phyloP scores from a whole-genome alignment of 2,888 invertebrate species.

The Lathronympha strigana region DNA sequence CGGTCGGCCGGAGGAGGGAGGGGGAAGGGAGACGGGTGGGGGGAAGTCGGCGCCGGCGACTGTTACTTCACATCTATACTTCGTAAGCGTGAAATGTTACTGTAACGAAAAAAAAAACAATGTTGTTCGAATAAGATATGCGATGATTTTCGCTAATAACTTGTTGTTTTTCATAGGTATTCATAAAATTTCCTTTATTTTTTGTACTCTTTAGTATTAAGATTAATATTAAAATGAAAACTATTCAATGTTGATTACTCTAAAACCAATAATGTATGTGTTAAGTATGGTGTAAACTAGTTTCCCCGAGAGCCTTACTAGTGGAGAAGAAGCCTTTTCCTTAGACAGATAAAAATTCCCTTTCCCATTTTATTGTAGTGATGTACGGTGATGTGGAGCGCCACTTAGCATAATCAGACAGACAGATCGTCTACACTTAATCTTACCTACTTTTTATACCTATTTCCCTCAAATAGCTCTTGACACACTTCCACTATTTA shows the following conservation, averaged over 20 bases:
- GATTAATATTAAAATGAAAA: constrained; percentile 80
- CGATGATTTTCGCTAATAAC: constrained; percentile 79
- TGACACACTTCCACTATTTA: constrained; percentile 59
- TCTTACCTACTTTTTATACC: constrained; percentile 57
- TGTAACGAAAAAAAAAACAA: constrained; percentile 77
- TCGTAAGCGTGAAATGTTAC: constrained; percentile 78
- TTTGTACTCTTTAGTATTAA: constrained; percentile 84
- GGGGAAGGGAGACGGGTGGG: background rate
- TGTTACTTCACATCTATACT: constrained; percentile 65
- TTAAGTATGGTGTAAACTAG: constrained; percentile 80
- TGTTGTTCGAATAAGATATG: constrained; percentile 83
- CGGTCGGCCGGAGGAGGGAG: constrained; percentile 11
- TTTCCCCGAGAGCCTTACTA: constrained; percentile 83
- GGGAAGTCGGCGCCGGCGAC: constrained; percentile 29
- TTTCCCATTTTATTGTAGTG: constrained; percentile 56
- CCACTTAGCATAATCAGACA: constrained; percentile 42
- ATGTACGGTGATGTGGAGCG: constrained; percentile 53
- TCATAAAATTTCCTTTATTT: constrained; percentile 85
- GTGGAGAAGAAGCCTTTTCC: constrained; percentile 79
- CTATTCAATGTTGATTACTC: constrained; percentile 84
- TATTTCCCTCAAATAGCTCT: constrained; percentile 59
- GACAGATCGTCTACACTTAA: constrained; percentile 60
- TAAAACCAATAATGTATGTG: constrained; percentile 80
- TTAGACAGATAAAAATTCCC: constrained; percentile 70
- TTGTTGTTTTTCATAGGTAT: constrained; percentile 83